Conservation (phyloP, 2,888 invertebrate genomes). For the Drymonia ruficornis region DNA sequence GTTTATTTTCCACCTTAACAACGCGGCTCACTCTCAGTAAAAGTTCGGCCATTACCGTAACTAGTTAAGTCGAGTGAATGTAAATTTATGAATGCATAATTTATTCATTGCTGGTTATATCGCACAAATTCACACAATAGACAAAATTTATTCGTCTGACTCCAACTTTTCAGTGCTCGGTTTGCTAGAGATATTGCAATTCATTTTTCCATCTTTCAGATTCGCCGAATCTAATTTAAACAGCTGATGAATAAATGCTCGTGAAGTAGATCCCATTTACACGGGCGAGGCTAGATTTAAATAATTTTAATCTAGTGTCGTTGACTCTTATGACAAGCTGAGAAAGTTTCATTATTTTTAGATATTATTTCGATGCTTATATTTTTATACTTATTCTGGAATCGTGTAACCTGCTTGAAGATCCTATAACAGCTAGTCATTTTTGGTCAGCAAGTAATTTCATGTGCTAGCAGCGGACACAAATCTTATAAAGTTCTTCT, state of each 20-base stretch:
- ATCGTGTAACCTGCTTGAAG: no score
- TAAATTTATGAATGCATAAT: slow-evolving; percentile 64
- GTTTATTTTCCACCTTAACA: slow-evolving; percentile 15
- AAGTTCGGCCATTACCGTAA: slow-evolving; percentile 43
- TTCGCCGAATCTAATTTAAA: slow-evolving; percentile 17
- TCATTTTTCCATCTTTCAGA: slow-evolving; percentile 38
- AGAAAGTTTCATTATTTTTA: not conserved
- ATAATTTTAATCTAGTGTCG: slow-evolving; percentile 5
- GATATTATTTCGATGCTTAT: not conserved
- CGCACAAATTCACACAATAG: slow-evolving; percentile 65
- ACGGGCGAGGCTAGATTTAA: slow-evolving; percentile 3
- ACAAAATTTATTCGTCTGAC: slow-evolving; percentile 62
- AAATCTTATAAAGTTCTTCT: no score
- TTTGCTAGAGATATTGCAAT: slow-evolving; percentile 47
- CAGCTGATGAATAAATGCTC: slow-evolving; percentile 12
- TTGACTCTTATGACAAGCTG: slow-evolving; percentile 1
- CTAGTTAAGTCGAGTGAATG: slow-evolving; percentile 52
- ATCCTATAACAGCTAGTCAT: no score
- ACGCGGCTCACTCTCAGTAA: slow-evolving; percentile 20
- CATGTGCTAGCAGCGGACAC: no score
- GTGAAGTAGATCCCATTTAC: not conserved
- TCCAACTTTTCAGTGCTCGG: slow-evolving; percentile 50
- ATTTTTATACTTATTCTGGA: not conserved
- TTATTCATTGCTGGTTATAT: slow-evolving; percentile 68
- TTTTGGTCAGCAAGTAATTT: no score